phyloP scores from a whole-genome alignment of 2,797 vertebrate genomes.

The Mormyrus proboscirostris region DNA sequence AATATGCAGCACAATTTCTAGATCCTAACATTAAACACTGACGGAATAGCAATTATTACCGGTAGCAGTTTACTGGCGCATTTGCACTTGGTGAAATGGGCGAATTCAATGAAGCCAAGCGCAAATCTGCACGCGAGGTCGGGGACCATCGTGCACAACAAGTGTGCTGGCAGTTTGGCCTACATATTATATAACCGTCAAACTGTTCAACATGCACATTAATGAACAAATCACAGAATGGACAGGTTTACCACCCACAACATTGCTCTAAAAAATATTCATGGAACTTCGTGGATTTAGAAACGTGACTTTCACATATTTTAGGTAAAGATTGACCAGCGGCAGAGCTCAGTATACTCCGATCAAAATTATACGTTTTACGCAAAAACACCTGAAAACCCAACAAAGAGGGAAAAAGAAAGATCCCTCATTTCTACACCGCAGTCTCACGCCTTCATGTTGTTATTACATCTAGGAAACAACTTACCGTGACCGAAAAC shows the following conservation, averaged over 20 bases:
- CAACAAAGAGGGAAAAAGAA: not conserved
- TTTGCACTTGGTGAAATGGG: not conserved
- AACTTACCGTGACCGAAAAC: not conserved
- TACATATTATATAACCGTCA: slow-evolving; percentile 48
- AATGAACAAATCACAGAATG: not conserved
- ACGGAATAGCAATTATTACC: not conserved
- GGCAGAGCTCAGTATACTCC: not conserved
- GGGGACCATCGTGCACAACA: slow-evolving; percentile 7
- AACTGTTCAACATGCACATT: slow-evolving; percentile 4
- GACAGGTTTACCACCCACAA: not conserved
- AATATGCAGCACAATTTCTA: not conserved
- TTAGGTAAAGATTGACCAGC: not conserved
- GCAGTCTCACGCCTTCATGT: not conserved
- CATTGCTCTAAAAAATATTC: not conserved
- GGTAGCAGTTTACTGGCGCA: not conserved
- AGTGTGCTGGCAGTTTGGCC: slow-evolving; percentile 38
- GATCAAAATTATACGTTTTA: not conserved
- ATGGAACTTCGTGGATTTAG: not conserved
- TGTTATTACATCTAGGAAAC: not conserved
- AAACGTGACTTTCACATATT: not conserved
- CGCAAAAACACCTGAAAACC: not conserved
- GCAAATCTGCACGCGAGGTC: not conserved
- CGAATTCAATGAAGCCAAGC: not conserved
- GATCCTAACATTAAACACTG: not conserved
- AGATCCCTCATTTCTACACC: not conserved